These are phyloP conservation scores for Pomacea canaliculata DNA, from an alignment of 2,888 invertebrate species.

Conservation along the genomic window DNA sequence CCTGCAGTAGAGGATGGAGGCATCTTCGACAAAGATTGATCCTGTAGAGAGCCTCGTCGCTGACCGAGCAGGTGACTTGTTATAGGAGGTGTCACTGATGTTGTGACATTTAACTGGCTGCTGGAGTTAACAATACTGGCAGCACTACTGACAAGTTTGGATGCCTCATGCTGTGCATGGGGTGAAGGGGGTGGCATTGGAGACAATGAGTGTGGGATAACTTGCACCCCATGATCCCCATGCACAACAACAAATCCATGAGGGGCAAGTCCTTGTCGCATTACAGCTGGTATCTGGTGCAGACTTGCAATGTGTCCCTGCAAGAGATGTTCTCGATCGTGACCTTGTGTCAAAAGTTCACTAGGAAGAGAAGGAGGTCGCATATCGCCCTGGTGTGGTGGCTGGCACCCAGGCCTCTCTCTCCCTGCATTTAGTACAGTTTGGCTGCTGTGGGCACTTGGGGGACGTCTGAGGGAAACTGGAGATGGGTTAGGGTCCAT, in stretches of 20 bases:
- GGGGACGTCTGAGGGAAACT: constrained; percentile 29
- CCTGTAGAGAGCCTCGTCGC: constrained; percentile 20
- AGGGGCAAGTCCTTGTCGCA: constrained; percentile 4
- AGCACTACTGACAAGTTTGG: constrained; percentile 11
- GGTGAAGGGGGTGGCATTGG: constrained; percentile 34
- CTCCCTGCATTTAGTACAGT: not conserved
- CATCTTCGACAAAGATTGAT: constrained; percentile 13
- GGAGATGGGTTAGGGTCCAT: constrained; percentile 15
- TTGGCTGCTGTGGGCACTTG: constrained; percentile 39
- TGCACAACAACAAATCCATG: constrained; percentile 20
- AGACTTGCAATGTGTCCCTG: constrained; percentile 25
- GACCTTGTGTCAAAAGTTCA: constrained; percentile 5
- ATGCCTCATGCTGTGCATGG: constrained; percentile 24
- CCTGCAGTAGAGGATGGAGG: constrained; percentile 38
- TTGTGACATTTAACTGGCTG: not conserved
- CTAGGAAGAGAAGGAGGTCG: constrained; percentile 17
- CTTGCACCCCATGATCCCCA: constrained; percentile 12
- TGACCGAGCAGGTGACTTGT: not conserved
- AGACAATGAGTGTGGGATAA: constrained; percentile 22
- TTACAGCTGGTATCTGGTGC: constrained; percentile 11
- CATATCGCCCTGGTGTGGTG: constrained; percentile 23
- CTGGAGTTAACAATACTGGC: not conserved
- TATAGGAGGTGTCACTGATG: constrained; percentile 1
- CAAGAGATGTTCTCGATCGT: constrained; percentile 30
- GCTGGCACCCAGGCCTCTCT: constrained; percentile 16